Conservation (phyloP, 2,113 vertebrate species). For the Formicarius rufipectus region DNA sequence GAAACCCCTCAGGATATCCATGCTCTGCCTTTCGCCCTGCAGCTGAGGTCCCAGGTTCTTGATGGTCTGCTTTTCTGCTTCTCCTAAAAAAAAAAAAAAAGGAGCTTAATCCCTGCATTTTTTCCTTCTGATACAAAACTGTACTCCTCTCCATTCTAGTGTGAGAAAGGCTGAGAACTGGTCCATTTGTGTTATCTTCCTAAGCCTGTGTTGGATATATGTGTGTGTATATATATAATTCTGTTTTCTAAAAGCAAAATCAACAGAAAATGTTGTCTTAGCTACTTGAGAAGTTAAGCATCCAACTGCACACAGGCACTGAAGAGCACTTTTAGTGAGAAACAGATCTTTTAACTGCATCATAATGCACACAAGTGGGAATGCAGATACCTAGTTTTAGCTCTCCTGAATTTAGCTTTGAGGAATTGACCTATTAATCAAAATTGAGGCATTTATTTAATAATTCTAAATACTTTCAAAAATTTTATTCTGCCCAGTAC, state of each 20-base stretch:
- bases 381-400: neutral
- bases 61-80: neutral
- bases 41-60: constrained; percentile 14
- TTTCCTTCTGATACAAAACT: neutral
- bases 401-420: neutral
- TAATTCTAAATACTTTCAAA: neutral
- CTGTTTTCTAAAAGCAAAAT: neutral
- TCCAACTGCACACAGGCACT: neutral
- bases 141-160: neutral
- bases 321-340: neutral
- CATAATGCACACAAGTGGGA: neutral
- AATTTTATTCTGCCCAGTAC: neutral
- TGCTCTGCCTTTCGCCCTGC: neutral
- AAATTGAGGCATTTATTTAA: neutral
- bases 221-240: too few species aligned
- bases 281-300: neutral
- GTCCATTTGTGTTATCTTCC: neutral
- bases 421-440: neutral
- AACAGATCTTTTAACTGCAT: neutral
- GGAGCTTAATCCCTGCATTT: neutral
- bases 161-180: neutral
- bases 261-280: neutral
- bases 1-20: neutral
- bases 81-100: neutral
- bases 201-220: neutral